Base-by-base conservation (phyloP, 2,888 invertebrate species). In the Bugula neritina region DNA sequence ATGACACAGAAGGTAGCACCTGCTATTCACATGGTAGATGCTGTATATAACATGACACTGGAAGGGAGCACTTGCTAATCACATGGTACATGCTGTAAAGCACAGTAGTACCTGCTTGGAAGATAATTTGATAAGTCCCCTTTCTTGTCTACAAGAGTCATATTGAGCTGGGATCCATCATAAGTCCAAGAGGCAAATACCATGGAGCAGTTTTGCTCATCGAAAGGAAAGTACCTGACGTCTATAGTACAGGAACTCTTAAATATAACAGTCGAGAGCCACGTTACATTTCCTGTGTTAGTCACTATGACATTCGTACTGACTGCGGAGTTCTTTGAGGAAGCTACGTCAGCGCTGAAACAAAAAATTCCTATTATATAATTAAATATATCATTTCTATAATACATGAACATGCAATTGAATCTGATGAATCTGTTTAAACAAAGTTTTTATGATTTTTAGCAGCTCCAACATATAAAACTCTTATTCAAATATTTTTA, bases 121-220 rank as follows among this genome's bases (percentile, higher is more conserved):
- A 93, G 92, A 84, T 93, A 94, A 86, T 93, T 93, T 76, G 90
- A 90, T 71, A 90, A 89, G 84, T 94, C 93, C 0, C 93, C 93
- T 79, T 90, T 89, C 79, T 91, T 90, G 71, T 90, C 80, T 17
- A 76, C 77, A 71, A 79, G 79, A 58, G 78, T 71, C 35, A 82
- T 74, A 72, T 82, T 80, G 3, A 87, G 79, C 75, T 85, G 84
- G 69, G 79, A 83, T 13, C 86, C 85, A 74, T 87, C 87, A 78
- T 87, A 87, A 0, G 87, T 87, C 87, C 87, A 88, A 0, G 86
- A 86, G 5, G 87, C 86, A 74, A 87, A 87, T 75, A 85, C 83
- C 83, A 87, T 83, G 54, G 84, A 81, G 75, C 87, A 87, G 78
- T 84, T 84, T 80, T 87, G 85, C 75, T 87, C 86, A 79, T 88